Percentiles rank a stretch among this genome's conserved stretches.
These are phyloP conservation scores for Conger conger DNA, from an alignment of 2,113 vertebrate genomes.

Conservation along the genomic window DNA sequence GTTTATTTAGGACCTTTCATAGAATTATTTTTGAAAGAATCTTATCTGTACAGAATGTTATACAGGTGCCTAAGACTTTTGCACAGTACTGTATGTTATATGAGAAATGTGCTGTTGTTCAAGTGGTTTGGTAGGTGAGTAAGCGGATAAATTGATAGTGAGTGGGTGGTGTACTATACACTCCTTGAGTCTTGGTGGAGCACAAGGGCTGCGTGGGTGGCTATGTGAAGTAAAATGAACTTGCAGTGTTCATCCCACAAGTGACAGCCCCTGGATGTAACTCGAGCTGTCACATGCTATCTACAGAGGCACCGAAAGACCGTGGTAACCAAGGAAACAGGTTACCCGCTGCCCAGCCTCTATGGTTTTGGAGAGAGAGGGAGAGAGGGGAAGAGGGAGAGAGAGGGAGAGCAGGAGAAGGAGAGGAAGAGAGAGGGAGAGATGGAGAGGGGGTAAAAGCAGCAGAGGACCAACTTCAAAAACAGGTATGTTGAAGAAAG, in stretches of 20 bases:
- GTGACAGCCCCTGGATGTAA: slow-evolving; percentile 2
- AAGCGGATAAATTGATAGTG: no score
- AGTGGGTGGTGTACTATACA: no score
- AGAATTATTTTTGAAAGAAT: no score
- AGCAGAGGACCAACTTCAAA: neutral
- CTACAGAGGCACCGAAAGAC: neutral
- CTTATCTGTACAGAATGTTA: no score
- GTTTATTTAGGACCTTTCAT: no score
- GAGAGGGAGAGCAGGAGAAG: neutral
- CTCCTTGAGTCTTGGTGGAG: neutral
- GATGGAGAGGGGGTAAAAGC: neutral
- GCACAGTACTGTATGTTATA: no score
- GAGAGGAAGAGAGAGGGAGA: neutral
- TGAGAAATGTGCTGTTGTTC: no score
- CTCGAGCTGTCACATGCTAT: slow-evolving; percentile 1
- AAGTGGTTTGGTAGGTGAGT: no score
- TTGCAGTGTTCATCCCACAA: neutral
- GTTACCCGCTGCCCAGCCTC: neutral
- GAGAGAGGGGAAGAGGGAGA: neutral
- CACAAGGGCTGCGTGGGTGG: neutral
- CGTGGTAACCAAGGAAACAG: slow-evolving; percentile 3
- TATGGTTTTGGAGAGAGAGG: neutral
- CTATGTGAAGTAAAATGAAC: neutral
- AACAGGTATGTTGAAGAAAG: neutral
- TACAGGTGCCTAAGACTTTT: no score